phyloP scores from a whole-genome alignment of 2,888 invertebrate species.

The Agrotis ipsilon region DNA sequence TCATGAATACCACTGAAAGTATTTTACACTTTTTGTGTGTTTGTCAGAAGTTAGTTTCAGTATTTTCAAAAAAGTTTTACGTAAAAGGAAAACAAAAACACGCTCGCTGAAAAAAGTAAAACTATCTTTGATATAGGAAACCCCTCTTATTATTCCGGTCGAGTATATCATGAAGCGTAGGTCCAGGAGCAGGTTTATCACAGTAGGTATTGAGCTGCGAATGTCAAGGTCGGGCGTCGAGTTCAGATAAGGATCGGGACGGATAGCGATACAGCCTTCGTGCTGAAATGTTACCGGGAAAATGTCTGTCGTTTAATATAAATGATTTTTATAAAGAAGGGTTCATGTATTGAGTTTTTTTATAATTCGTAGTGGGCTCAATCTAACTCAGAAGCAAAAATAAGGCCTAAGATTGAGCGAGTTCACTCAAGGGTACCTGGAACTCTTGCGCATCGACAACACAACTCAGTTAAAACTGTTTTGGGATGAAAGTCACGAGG shows the following conservation, averaged over 20 bases:
- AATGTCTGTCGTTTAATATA: not conserved
- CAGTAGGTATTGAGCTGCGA: slow-evolving; percentile 46
- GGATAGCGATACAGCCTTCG: slow-evolving; percentile 11
- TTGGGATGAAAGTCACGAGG: too few species aligned
- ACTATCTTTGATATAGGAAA: not conserved
- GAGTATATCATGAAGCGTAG: slow-evolving; percentile 6
- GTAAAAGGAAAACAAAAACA: not conserved
- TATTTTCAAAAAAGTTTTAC: not conserved
- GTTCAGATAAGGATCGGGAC: slow-evolving; percentile 47
- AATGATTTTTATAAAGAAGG: too few species aligned
- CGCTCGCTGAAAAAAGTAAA: not conserved
- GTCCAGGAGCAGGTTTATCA: slow-evolving; percentile 52
- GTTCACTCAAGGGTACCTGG: too few species aligned
- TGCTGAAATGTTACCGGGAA: slow-evolving; percentile 11
- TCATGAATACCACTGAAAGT: too few species aligned
- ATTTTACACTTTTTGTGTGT: too few species aligned
- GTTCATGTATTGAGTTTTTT: too few species aligned
- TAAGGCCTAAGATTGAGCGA: too few species aligned
- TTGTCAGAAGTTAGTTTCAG: too few species aligned
- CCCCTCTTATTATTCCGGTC: slow-evolving; percentile 10
- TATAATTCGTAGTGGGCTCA: too few species aligned
- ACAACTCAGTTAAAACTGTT: too few species aligned
- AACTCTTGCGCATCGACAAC: too few species aligned
- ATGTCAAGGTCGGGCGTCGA: slow-evolving; percentile 44
- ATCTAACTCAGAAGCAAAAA: too few species aligned